Evolutionary conservation across 2,797 vertebrate genomes (phyloP), one percentile per base, ranked within the genome.

Genomic region (Enteromius viviparus): DNA sequence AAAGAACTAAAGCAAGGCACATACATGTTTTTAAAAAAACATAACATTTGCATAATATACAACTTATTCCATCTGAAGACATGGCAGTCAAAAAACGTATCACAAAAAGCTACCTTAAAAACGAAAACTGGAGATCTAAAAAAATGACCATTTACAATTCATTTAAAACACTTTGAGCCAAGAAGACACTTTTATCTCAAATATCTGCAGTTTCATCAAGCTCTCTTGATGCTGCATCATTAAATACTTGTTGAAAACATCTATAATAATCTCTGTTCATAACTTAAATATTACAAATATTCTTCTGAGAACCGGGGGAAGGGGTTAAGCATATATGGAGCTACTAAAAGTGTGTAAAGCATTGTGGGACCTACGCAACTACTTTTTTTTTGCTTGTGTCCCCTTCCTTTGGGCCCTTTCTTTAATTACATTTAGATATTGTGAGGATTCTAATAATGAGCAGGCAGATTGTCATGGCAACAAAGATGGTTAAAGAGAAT

Each of bases 1-100:
- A 89, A 93, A 90, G 1, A 92, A 93, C 89, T 91, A 91, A 94
- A 92, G 92, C 93, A 94, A 95, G 94, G 95, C 94, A 95, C 94
- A 89, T 95, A 92, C 85, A 89, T 82, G 77, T 79, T 93, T 92
- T 37, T 32, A 92, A 93, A 92, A 83, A 85, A 91, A 87, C 15
- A 0, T 10, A 88, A 89, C 80, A 81, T 86, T 65, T 90, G 90
- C 90, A 89, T 92, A 87, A 85, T 87, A 90, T 91, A 89, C 81
- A 76, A 90, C 89, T 87, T 78, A 90, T 90, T 89, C 76, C 78
- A 85, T 89, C 76, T 80, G 84, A 90, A 88, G 71, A 17, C 49
- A 49, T 78, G 71, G 84, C 83, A 71, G 77, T 84, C 69, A 42
- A 84, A 84, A 78, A 82, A 51, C 55, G 17, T 81, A 49, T 47